Base-by-base conservation (phyloP, 1,140 invertebrate species). In the Anadara kagoshimensis region DNA sequence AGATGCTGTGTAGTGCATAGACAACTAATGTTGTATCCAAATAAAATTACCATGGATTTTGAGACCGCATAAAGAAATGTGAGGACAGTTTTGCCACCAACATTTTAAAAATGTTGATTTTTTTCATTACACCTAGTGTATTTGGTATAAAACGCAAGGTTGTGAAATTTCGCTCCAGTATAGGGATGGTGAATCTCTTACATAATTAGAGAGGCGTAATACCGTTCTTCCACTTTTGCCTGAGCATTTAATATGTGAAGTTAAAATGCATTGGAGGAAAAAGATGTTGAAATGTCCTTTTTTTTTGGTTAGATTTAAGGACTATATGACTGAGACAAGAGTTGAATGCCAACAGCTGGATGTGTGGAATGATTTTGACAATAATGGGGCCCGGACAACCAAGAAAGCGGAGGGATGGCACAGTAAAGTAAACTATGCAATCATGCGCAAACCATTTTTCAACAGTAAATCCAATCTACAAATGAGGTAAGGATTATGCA, bases 381-480 rank as follows among this genome's bases (percentile, higher is more conserved):
- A 14, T 4, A 2, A 29, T 1, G 58, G 58, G 5, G 8, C 58
- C 11, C 43, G 58, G 36, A 59, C 26, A 29, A 36, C 29, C n/a
- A 59, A 59, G 29, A 24, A 41, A 36, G 29, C 36, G 5, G 58
- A 59, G 14, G 58, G 58, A 1, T 59, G 58, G 58, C 58, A 59
- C 26, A 59, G 58, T 41, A 59, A 59, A 36, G 58, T n/a, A 59
- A 59, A n/a, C 24, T 59, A 1, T 59, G 58, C n/a, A 29, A 1
- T 0, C 58, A 59, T 59, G 58, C 58, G 1, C 58, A 59, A n/a
- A 11, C 58, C 7, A 18, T 10, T 59, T 1, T 12, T 59, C 1
- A n/a, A n/a, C 7, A 59, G n/a, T 10, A 29, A n/a, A 36, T 59
- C 2, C 58, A 59, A 59, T 11, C 58, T 36, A 26, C 58, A 4